Evolutionary conservation across 2,113 vertebrate species (phyloP).

Genomic region (Nannospalax galili): DNA sequence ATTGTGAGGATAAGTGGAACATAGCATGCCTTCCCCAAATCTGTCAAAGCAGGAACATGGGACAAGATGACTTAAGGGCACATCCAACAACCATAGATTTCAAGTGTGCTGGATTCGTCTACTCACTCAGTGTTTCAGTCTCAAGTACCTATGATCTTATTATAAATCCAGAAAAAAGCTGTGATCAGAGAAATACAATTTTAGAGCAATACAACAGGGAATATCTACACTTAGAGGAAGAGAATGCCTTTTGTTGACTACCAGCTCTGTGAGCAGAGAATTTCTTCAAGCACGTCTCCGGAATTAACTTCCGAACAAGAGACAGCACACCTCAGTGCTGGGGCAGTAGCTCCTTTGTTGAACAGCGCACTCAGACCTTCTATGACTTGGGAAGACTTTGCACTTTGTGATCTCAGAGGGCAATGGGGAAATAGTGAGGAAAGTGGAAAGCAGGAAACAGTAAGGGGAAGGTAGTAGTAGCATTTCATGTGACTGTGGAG

Average conservation of each 20-base stretch:
- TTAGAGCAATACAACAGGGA: not conserved
- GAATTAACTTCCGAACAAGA: not conserved
- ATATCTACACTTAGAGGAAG: not conserved
- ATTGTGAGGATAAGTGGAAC: not conserved
- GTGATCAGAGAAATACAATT: not conserved
- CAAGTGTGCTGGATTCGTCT: not conserved
- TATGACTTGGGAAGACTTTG: not conserved
- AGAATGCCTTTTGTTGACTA: not conserved
- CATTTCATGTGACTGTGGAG: not conserved
- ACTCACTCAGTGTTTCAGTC: not conserved
- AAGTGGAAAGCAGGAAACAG: not conserved
- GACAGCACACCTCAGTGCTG: not conserved
- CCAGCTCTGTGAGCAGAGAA: not conserved
- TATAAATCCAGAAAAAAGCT: not conserved
- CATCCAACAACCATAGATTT: not conserved
- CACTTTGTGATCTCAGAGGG: not conserved
- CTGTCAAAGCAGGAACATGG: not conserved
- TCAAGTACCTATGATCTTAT: not conserved
- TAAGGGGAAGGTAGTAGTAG: not conserved
- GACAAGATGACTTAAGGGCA: not conserved
- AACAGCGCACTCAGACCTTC: not conserved
- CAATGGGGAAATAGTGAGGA: not conserved
- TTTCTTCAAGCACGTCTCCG: not conserved
- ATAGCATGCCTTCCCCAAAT: not conserved
- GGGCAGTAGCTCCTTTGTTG: not conserved